A percentile compares a stretch with the other conserved stretches of the same genome.
phyloP scores from a whole-genome alignment of 2,888 invertebrate genomes.

The Apoderus coryli region DNA sequence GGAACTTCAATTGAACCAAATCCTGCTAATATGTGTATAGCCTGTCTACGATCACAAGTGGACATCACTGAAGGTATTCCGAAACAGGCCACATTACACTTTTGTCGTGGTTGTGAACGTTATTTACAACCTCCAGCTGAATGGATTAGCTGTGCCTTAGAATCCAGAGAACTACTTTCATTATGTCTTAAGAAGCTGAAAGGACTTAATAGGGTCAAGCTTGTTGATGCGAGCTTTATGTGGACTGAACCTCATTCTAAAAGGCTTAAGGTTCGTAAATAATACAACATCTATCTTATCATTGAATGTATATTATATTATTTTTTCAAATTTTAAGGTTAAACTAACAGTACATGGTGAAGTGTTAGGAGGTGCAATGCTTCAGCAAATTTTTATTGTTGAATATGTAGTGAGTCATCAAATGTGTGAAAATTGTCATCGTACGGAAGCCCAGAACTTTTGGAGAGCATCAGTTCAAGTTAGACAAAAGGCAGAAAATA shows the following conservation, averaged over 20 bases:
- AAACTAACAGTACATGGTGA: constrained; percentile 93
- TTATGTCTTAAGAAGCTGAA: constrained; percentile 87
- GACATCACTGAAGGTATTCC: constrained; percentile 96
- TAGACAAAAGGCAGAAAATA: constrained; percentile 76
- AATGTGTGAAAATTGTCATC: constrained; percentile 96
- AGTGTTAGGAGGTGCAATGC: constrained; percentile 75
- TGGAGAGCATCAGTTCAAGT: constrained; percentile 92
- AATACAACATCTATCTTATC: background rate
- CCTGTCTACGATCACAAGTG: constrained; percentile 77
- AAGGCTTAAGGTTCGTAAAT: constrained; percentile 63
- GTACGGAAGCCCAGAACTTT: constrained; percentile 92
- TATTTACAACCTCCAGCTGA: constrained; percentile 86
- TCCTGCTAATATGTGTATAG: constrained; percentile 94
- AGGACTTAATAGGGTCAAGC: constrained; percentile 73
- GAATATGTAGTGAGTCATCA: constrained; percentile 85
- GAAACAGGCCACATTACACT: constrained; percentile 80
- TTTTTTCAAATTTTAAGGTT: constrained; percentile 34
- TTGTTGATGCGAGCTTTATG: constrained; percentile 91
- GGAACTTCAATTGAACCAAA: constrained; percentile 86
- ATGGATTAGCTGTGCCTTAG: constrained; percentile 75
- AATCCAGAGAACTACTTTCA: constrained; percentile 78
- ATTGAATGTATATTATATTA: background rate
- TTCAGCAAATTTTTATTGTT: constrained; percentile 91
- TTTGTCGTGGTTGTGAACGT: constrained; percentile 87
- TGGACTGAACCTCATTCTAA: constrained; percentile 99